These are phyloP conservation scores for Ursus arctos DNA, from an alignment of 2,113 vertebrate genomes.

Conservation along the genomic window DNA sequence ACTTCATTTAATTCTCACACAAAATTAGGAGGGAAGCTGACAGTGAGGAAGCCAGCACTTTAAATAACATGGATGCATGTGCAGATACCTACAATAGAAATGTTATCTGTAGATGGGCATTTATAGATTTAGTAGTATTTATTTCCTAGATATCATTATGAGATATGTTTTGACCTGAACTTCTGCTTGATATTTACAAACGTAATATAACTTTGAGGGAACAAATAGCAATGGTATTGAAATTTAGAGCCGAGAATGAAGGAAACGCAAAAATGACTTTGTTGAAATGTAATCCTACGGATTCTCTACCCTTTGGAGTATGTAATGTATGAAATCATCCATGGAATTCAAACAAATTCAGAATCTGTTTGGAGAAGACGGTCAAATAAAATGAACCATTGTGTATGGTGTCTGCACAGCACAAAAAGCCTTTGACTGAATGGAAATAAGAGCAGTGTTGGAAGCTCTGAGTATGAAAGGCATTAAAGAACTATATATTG, in stretches of 20 bases:
- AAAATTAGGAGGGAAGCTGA: constrained; percentile 20
- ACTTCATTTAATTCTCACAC: not conserved
- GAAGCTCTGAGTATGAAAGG: constrained; percentile 82
- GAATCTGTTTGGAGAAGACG: constrained; percentile 87
- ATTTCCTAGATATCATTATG: constrained; percentile 36
- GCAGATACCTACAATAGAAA: not conserved
- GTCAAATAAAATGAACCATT: constrained; percentile 89
- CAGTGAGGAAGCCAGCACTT: not conserved
- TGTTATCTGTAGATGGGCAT: not conserved
- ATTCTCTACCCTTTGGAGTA: constrained; percentile 87
- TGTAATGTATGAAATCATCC: constrained; percentile 88
- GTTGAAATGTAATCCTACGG: constrained; percentile 85
- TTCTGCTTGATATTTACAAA: constrained; percentile 51
- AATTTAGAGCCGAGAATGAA: constrained; percentile 76
- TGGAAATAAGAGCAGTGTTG: constrained; percentile 86
- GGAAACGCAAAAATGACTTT: constrained; percentile 74
- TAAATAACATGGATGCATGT: not conserved
- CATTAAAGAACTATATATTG: constrained; percentile 85
- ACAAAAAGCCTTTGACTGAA: constrained; percentile 90
- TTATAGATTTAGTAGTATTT: constrained; percentile 33
- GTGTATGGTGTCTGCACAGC: constrained; percentile 84
- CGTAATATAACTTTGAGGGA: constrained; percentile 39
- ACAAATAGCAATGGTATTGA: constrained; percentile 58
- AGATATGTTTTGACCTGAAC: constrained; percentile 29
- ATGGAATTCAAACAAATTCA: constrained; percentile 88